Percentiles rank a stretch among this genome's conserved stretches.
phyloP scores from a whole-genome alignment of 2,113 vertebrate species.

The Cyprinodon brontotheroides region DNA sequence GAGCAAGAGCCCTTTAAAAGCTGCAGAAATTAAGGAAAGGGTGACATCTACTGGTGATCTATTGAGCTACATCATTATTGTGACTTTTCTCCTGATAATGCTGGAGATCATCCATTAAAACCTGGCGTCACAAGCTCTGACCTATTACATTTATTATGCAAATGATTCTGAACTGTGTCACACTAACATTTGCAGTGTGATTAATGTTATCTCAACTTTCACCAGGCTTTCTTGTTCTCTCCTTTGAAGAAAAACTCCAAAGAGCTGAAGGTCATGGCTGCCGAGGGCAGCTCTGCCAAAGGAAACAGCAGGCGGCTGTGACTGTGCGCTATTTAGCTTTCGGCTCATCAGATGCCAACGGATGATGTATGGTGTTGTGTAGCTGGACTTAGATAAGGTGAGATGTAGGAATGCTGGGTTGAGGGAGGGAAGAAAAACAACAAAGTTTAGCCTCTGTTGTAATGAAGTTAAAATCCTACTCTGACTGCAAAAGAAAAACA shows the following conservation, averaged over 20 bases:
- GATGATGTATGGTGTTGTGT: not conserved
- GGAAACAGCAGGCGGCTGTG: not conserved
- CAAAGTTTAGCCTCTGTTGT: not conserved
- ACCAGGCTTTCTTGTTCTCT: conserved; percentile 14
- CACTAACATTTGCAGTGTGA: conserved; percentile 38
- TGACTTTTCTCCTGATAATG: not conserved
- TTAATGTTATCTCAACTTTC: conserved; percentile 16
- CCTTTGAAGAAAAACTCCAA: conserved; percentile 19
- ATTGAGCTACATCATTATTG: not conserved
- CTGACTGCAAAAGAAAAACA: not conserved
- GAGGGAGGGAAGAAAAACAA: not conserved
- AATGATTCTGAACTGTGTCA: conserved; percentile 33
- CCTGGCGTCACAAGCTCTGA: conserved; percentile 21
- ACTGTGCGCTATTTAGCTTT: not conserved
- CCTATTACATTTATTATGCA: conserved; percentile 47
- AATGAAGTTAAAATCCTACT: not conserved
- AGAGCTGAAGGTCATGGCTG: conserved; percentile 13
- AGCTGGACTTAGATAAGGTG: not conserved
- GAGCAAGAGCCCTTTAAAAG: conserved; percentile 21
- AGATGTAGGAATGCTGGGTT: not conserved
- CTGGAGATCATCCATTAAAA: conserved; percentile 26
- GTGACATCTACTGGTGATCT: conserved; percentile 72
- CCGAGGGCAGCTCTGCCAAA: not conserved
- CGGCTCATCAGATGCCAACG: not conserved
- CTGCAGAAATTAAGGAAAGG: conserved; percentile 46